phyloP scores from a whole-genome alignment of 2,888 invertebrate genomes.

The Itoplectis maculator region DNA sequence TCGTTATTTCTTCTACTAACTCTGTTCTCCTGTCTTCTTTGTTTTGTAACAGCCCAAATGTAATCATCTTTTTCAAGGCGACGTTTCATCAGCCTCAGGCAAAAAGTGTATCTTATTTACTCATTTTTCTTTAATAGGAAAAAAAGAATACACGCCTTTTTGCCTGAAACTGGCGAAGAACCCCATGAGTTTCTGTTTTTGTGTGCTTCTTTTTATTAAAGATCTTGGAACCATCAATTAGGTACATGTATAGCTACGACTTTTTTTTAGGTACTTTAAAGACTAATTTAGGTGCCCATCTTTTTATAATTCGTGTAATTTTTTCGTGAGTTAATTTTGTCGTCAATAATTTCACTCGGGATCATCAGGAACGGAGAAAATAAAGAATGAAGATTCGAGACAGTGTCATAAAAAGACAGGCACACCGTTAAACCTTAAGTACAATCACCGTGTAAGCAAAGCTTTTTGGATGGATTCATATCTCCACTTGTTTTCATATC shows the following conservation, averaged over 20 bases:
- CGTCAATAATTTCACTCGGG: neutral
- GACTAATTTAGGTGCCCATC: slow-evolving; percentile 65
- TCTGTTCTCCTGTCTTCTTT: slow-evolving; percentile 34
- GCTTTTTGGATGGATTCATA: slow-evolving; percentile 81
- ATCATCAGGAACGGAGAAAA: neutral
- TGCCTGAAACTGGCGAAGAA: too few relatives aligned
- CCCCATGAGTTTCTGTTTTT: slow-evolving; percentile 16
- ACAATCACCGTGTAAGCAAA: slow-evolving; percentile 83
- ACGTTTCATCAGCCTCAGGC: too few relatives aligned
- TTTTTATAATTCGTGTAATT: slow-evolving; percentile 49
- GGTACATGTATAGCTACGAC: slow-evolving; percentile 66
- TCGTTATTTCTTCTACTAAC: slow-evolving; percentile 4
- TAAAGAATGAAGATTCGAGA: slow-evolving; percentile 12
- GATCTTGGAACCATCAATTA: slow-evolving; percentile 63
- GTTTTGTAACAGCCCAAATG: slow-evolving; percentile 48
- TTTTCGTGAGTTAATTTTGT: neutral
- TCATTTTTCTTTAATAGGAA: too few relatives aligned
- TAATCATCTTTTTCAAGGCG: slow-evolving; percentile 10
- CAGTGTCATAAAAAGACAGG: slow-evolving; percentile 72
- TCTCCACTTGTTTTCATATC: slow-evolving; percentile 77
- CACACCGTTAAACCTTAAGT: slow-evolving; percentile 80
- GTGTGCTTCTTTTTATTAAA: slow-evolving; percentile 41
- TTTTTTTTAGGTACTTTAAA: slow-evolving; percentile 59
- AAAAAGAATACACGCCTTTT: too few relatives aligned
- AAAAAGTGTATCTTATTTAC: too few relatives aligned